Evolutionary conservation across 2,888 invertebrate genomes (phyloP).

Genomic region (Ellobium chinense): DNA sequence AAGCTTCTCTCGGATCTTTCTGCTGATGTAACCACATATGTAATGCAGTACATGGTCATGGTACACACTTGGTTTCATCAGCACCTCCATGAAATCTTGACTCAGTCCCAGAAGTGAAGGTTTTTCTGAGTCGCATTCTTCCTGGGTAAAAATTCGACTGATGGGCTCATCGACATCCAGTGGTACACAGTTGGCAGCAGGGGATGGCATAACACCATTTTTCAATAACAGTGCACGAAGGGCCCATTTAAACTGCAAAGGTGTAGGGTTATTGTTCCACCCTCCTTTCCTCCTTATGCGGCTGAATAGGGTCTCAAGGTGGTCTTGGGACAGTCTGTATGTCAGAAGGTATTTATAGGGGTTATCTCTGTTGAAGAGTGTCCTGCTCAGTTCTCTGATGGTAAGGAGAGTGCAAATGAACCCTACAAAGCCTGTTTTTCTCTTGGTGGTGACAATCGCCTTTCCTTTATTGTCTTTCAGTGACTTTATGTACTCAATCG

Average conservation of each 20-base stretch:
- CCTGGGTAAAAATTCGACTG: neutral
- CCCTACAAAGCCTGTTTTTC: conserved; percentile 24
- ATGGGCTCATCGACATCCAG: neutral
- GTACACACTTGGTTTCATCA: neutral
- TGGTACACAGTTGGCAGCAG: neutral
- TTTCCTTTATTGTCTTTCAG: conserved; percentile 14
- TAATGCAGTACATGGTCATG: conserved; percentile 33
- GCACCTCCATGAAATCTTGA: neutral
- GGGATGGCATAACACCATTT: conserved; percentile 18
- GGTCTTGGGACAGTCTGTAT: conserved; percentile 26
- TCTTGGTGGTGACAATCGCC: neutral
- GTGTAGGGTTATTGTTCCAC: conserved; percentile 25
- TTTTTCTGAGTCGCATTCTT: neutral
- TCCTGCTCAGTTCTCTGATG: neutral
- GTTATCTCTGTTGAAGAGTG: neutral
- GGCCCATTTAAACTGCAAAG: conserved; percentile 9
- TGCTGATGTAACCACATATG: conserved; percentile 5
- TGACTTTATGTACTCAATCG: neutral
- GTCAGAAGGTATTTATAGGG: neutral
- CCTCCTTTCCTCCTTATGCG: conserved; percentile 7
- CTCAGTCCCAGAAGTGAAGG: neutral
- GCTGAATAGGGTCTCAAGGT: conserved; percentile 26
- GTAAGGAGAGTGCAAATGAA: conserved; percentile 23
- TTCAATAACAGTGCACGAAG: conserved; percentile 2
- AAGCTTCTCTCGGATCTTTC: neutral